Base-by-base conservation (phyloP, 2,888 invertebrate species). In the Nomada flava region DNA sequence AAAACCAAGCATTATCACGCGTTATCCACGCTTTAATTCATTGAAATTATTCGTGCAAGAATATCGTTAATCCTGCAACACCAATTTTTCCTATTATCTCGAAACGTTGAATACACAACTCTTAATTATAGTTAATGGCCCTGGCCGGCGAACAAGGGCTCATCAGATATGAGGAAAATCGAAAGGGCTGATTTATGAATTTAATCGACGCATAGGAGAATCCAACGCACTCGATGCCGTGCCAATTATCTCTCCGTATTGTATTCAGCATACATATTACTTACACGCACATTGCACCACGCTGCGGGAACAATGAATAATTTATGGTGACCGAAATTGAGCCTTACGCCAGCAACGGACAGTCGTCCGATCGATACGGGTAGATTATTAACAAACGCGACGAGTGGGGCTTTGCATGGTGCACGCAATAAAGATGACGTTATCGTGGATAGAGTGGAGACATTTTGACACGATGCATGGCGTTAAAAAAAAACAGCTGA, bases 291-390 rank as follows among this genome's bases (percentile, higher is more conserved):
- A 15, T 53, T n/a, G 60, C 64, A n/a, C 44, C 64, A 26, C 71
- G 52, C 50, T 57, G 36, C 26, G 62, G 50, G 83, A 75, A 82
- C 83, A 78, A 83, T 83, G 83, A 83, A 83, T 83, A 82, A 83
- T 83, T 83, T 82, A 83, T 83, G 68, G 83, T 63, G 47, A 59
- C 68, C 74, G 83, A 83, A 83, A 83, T 83, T 77, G 83, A 82
- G 70, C 83, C 78, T 83, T 82, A 82, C 74, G n/a, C 77, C 70
- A 20, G 23, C 60, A 64, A 20, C 50, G 26, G 42, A 10, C 23
- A 11, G 57, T 29, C 20, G 50, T 4, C n/a, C 77, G 77, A 82
- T 82, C 81, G 81, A 76, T 80, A 42, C 65, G 47, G 55, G 2
- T 52, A 15, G 77, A 78, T 83, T 82, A 83, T 82, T 82, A 82